Percentiles rank a stretch among this genome's conserved stretches.
phyloP scores from a whole-genome alignment of 23 tunicate genomes.

The Botrylloides violaceus region DNA sequence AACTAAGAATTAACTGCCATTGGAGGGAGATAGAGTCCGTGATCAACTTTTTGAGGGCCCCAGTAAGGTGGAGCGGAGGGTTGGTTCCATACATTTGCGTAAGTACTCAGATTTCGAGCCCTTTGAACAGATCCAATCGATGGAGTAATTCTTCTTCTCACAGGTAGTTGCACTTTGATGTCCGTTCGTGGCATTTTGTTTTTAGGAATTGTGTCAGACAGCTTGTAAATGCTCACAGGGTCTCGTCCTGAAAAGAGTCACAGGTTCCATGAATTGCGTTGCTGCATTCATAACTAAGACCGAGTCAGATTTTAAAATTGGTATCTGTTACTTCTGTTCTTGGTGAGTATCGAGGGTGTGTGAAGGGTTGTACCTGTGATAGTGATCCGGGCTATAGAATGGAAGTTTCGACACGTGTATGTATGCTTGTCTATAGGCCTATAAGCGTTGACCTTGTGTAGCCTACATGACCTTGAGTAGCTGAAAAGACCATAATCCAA shows the following conservation, averaged over 20 bases:
- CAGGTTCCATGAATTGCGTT: too few species aligned
- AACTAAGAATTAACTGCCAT: slow-evolving; percentile 42
- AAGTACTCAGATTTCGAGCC: slow-evolving; percentile 70
- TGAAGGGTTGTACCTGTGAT: too few species aligned
- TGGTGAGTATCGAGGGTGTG: too few species aligned
- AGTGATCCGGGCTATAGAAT: too few species aligned
- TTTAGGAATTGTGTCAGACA: slow-evolving; percentile 20
- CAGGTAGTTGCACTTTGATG: slow-evolving; percentile 37
- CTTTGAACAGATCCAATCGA: slow-evolving; percentile 81
- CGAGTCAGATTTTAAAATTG: too few species aligned
- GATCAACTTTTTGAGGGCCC: slow-evolving; percentile 90
- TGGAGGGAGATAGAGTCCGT: slow-evolving; percentile 50
- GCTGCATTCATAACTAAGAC: too few species aligned
- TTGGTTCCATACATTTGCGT: slow-evolving; percentile 80
- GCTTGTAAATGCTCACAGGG: slow-evolving; percentile 72
- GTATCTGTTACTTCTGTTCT: too few species aligned
- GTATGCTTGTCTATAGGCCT: too few species aligned
- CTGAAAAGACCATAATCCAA: too few species aligned
- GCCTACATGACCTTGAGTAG: too few species aligned
- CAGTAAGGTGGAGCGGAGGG: slow-evolving; percentile 73
- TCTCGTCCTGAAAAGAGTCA: slow-evolving; percentile 47
- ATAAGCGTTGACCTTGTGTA: too few species aligned
- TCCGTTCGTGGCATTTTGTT: slow-evolving; percentile 23
- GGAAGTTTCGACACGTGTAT: too few species aligned
- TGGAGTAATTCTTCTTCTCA: slow-evolving; percentile 66